A percentile compares a stretch with the other conserved stretches of the same genome.
phyloP scores from a whole-genome alignment of 2,113 vertebrate genomes.

The Misgurnus mizolepis region DNA sequence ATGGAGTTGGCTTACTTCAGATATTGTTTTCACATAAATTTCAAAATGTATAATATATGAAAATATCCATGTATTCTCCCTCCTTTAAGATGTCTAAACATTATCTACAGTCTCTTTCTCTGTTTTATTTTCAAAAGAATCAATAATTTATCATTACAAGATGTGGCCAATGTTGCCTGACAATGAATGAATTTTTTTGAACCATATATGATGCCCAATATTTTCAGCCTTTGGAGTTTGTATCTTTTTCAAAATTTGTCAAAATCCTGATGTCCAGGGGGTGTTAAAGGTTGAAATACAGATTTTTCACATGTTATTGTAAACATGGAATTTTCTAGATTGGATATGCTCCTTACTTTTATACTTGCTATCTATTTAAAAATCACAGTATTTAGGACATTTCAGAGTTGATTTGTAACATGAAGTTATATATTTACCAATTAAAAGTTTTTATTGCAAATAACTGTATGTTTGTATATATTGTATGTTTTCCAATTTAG shows the following conservation, averaged over 20 bases:
- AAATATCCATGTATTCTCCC: slow-evolving; percentile 19
- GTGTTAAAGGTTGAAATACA: slow-evolving; percentile 19
- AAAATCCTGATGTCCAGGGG: slow-evolving; percentile 40
- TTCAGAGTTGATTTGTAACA: slow-evolving; percentile 81
- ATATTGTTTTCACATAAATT: slow-evolving; percentile 30
- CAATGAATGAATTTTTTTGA: slow-evolving; percentile 41
- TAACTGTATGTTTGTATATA: slow-evolving; percentile 76
- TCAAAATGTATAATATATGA: slow-evolving; percentile 40
- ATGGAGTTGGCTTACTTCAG: slow-evolving; percentile 28
- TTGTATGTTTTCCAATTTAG: slow-evolving; percentile 68
- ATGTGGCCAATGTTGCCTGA: slow-evolving; percentile 35
- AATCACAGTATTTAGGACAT: slow-evolving; percentile 88
- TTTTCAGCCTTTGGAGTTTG: slow-evolving; percentile 24
- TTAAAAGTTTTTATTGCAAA: slow-evolving; percentile 80
- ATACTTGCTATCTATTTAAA: slow-evolving; percentile 88
- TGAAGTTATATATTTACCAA: slow-evolving; percentile 83
- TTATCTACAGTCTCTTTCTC: not conserved
- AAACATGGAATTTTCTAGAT: slow-evolving; percentile 57
- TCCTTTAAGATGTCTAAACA: not conserved
- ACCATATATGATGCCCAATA: slow-evolving; percentile 32
- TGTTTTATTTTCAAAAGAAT: slow-evolving; percentile 15
- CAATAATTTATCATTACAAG: slow-evolving; percentile 34
- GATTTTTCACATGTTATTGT: slow-evolving; percentile 19
- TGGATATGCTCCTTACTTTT: slow-evolving; percentile 83
- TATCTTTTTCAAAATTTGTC: slow-evolving; percentile 22